phyloP scores from a whole-genome alignment of 2,113 vertebrate species.

The Gambusia holbrooki region DNA sequence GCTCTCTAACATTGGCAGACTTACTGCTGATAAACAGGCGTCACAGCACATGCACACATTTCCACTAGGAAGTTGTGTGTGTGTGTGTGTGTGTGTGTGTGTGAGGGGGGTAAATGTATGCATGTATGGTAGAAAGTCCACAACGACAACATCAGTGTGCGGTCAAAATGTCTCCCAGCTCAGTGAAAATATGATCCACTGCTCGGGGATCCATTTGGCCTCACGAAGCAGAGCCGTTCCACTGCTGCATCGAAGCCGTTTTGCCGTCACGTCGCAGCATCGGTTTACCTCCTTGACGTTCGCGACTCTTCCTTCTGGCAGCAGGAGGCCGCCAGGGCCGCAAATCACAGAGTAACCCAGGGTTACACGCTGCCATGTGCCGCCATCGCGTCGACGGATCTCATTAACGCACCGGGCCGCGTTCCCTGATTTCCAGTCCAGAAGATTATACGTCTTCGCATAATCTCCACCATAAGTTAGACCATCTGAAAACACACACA shows the following conservation, averaged over 20 bases:
- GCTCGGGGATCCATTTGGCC: slow-evolving; percentile 57
- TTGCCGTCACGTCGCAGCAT: slow-evolving; percentile 52
- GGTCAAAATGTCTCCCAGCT: slow-evolving; percentile 51
- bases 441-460: slow-evolving; percentile 58
- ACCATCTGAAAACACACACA: slow-evolving; percentile 74
- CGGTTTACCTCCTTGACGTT: slow-evolving; percentile 54
- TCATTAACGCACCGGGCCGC: slow-evolving; percentile 52
- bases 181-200: slow-evolving; percentile 60
- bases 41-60: slow-evolving; percentile 53
- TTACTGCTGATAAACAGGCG: slow-evolving; percentile 44
- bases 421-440: slow-evolving; percentile 53
- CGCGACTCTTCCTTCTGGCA: slow-evolving; percentile 49
- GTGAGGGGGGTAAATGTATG: neutral
- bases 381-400: slow-evolving; percentile 36
- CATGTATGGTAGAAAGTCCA: slow-evolving; percentile 30
- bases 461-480: slow-evolving; percentile 67
- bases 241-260: slow-evolving; percentile 56
- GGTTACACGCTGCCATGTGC: slow-evolving; percentile 33
- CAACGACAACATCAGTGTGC: slow-evolving; percentile 36
- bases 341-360: slow-evolving; percentile 13
- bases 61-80: slow-evolving; percentile 42
- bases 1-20: slow-evolving; percentile 62
- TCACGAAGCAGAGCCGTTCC: slow-evolving; percentile 54
- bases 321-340: slow-evolving; percentile 20
- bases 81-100: slow-evolving; percentile 20